A percentile compares a stretch with the other conserved stretches of the same genome.
These are phyloP conservation scores for Oncorhynchus gorbuscha DNA, from an alignment of 2,113 vertebrate species.

Conservation along the genomic window DNA sequence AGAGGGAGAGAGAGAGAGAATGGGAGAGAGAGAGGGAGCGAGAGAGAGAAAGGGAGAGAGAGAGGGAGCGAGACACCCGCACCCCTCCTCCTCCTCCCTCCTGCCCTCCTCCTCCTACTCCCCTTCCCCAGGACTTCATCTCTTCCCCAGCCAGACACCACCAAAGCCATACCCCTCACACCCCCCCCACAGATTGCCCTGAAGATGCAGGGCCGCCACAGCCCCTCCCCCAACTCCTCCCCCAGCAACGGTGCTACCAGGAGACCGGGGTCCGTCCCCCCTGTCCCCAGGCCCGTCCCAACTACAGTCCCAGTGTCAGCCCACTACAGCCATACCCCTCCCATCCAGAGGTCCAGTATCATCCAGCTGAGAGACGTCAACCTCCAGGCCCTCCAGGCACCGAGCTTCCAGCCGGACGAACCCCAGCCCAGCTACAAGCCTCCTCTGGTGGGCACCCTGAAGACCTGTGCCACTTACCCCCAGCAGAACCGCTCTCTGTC, in stretches of 20 bases:
- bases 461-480: conserved; percentile 95
- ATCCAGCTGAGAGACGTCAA: conserved; percentile 82
- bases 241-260: conserved; percentile 66
- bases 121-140: conserved; percentile 73
- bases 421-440: conserved; percentile 81
- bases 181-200: conserved; percentile 70
- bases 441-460: conserved; percentile 82
- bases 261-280: background rate
- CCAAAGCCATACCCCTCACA: conserved; percentile 75
- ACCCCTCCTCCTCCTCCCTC: conserved; percentile 3
- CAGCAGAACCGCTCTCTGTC: conserved; percentile 96
- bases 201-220: conserved; percentile 80
- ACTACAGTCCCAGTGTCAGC: conserved; percentile 69
- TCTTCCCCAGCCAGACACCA: conserved; percentile 72
- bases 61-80: background rate
- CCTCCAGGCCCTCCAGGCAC: conserved; percentile 72
- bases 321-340: conserved; percentile 85
- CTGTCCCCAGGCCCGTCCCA: conserved; percentile 58
- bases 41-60: conserved; percentile 52
- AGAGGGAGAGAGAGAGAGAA: conserved; percentile 13
- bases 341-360: conserved; percentile 82
- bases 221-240: conserved; percentile 77
- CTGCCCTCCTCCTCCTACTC: conserved; percentile 40
- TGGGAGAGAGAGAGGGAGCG: conserved; percentile 12
- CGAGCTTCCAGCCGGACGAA: conserved; percentile 49